These are phyloP conservation scores for Sclerodermus sp. DNA, from an alignment of 2,888 invertebrate genomes.

Conservation along the genomic window DNA sequence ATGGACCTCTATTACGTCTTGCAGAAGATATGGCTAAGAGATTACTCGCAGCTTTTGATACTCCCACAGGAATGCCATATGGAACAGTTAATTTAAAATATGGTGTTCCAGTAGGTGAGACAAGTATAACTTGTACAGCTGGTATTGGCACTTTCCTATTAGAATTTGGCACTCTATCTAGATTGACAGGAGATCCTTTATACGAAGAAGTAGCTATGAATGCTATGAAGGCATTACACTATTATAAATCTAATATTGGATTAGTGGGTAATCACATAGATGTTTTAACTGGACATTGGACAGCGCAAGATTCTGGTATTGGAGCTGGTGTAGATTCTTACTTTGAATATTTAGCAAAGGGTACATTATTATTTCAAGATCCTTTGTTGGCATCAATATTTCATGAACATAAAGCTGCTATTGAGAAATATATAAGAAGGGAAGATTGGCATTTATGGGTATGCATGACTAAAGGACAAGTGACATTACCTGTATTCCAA, in stretches of 20 bases:
- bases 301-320: slow-evolving; percentile 96
- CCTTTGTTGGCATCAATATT: slow-evolving; percentile 93
- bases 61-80: slow-evolving; percentile 94
- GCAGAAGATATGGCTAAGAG: slow-evolving; percentile 95
- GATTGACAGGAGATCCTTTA: slow-evolving; percentile 89
- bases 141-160: slow-evolving; percentile 96
- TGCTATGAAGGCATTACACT: slow-evolving; percentile 86
- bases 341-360: slow-evolving; percentile 98
- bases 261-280: slow-evolving; percentile 97
- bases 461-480: slow-evolving; percentile 95
- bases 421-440: slow-evolving; percentile 84
- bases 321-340: slow-evolving; percentile 96
- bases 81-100: slow-evolving; percentile 91
- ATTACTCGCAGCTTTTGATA: slow-evolving; percentile 87
- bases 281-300: slow-evolving; percentile 93
- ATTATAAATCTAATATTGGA: slow-evolving; percentile 82
- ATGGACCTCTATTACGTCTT: slow-evolving; percentile 86
- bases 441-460: slow-evolving; percentile 99
- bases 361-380: slow-evolving; percentile 84
- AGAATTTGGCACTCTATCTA: slow-evolving; percentile 92
- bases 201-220: slow-evolving; percentile 95
- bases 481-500: slow-evolving; percentile 97
- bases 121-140: slow-evolving; percentile 95
- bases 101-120: slow-evolving; percentile 94
- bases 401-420: slow-evolving; percentile 72